Conservation (phyloP, 2,797 vertebrate genomes). For the Ambastaia sidthimunki region DNA sequence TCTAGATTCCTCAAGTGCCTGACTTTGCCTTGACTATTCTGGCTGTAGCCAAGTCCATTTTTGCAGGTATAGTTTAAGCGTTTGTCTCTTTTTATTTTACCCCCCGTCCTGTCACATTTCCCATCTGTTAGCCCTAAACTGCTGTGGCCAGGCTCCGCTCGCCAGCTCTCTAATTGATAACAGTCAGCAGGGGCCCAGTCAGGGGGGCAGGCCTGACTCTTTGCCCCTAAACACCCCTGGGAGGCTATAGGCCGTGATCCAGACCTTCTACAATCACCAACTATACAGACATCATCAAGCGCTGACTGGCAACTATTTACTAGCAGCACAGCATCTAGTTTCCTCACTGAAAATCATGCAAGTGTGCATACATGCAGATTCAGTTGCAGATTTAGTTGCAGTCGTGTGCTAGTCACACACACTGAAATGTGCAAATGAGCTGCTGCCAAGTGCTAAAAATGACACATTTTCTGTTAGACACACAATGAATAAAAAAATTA, state of each 20-base stretch:
- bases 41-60: slow-evolving; percentile 21
- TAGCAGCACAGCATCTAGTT: slow-evolving; percentile 16
- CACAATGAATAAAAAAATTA: slow-evolving; percentile 9
- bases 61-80: slow-evolving; percentile 37
- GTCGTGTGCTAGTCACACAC: not conserved
- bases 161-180: slow-evolving; percentile 61
- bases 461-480: not conserved
- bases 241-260: slow-evolving; percentile 33
- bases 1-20: not conserved
- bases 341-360: slow-evolving; percentile 1
- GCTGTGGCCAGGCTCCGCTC: slow-evolving; percentile 44
- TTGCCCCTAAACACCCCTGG: slow-evolving; percentile 41
- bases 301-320: slow-evolving; percentile 55
- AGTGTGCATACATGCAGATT: not conserved
- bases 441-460: not conserved
- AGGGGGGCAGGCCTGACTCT: slow-evolving; percentile 50
- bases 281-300: slow-evolving; percentile 43
- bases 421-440: not conserved
- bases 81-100: slow-evolving; percentile 1
- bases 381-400: not conserved
- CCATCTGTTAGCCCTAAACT: slow-evolving; percentile 40
- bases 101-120: slow-evolving; percentile 11
- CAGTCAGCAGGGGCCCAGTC: slow-evolving; percentile 51
- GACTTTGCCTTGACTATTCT: not conserved
- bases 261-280: slow-evolving; percentile 49